Conservation (phyloP, 2,113 vertebrate species). For the Poicephalus gulielmi region DNA sequence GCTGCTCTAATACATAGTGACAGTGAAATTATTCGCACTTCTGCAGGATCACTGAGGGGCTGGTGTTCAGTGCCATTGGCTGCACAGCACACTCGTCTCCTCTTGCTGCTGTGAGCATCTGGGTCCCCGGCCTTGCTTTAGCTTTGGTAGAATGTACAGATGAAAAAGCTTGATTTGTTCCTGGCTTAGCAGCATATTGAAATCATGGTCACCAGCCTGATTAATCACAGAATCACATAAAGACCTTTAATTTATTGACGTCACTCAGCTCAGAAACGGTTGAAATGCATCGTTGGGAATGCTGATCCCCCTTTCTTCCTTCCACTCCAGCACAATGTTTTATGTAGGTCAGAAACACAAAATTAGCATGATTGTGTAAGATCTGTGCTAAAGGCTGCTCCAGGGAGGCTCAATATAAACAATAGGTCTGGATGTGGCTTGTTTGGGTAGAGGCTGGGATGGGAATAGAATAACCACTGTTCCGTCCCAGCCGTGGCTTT, state of each 20-base stretch:
- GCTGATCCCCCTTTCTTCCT: background rate
- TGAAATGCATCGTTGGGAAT: background rate
- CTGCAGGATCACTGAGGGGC: background rate
- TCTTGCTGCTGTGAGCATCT: background rate
- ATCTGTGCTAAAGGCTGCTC: slow-evolving; percentile 19
- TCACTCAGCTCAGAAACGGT: background rate
- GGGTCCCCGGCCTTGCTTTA: background rate
- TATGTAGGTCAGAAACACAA: slow-evolving; percentile 51
- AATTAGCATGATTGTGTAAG: slow-evolving; percentile 42
- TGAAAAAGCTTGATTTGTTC: background rate
- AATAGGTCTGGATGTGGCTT: background rate
- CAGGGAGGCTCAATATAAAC: background rate
- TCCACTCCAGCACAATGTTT: background rate
- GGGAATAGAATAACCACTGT: background rate
- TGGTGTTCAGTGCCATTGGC: background rate
- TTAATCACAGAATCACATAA: slow-evolving; percentile 5
- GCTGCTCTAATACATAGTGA: slow-evolving; percentile 53
- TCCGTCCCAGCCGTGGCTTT: background rate
- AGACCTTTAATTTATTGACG: background rate
- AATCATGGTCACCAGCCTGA: background rate
- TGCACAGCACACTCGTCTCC: background rate
- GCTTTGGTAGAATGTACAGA: background rate
- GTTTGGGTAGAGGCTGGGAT: background rate
- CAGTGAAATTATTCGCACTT: slow-evolving; percentile 65
- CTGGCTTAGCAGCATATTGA: background rate